These are phyloP conservation scores for Ispidina picta DNA, from an alignment of 2,797 vertebrate species.

Conservation along the genomic window DNA sequence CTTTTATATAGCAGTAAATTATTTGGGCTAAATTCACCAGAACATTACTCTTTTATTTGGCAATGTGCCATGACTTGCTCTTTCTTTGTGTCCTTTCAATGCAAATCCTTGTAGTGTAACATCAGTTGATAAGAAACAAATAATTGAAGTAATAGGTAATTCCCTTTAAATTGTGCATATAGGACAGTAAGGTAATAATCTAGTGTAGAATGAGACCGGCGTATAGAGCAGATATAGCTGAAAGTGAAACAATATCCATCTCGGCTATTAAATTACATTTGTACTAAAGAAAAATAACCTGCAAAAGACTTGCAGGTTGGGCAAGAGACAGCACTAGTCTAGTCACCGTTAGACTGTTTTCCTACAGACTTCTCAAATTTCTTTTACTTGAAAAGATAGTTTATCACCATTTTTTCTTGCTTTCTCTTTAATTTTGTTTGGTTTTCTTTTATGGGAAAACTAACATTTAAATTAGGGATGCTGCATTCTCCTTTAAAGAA, in stretches of 20 bases:
- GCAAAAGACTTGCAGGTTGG: not conserved
- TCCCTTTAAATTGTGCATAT: slow-evolving; percentile 76
- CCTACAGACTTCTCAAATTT: not conserved
- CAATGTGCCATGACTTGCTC: slow-evolving; percentile 88
- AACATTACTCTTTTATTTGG: slow-evolving; percentile 90
- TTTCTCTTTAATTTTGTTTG: not conserved
- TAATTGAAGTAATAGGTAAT: slow-evolving; percentile 85
- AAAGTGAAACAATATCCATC: slow-evolving; percentile 35
- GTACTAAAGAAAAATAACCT: not conserved
- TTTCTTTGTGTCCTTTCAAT: slow-evolving; percentile 88
- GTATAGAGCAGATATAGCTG: slow-evolving; percentile 50
- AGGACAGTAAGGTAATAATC: slow-evolving; percentile 68
- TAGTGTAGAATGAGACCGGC: slow-evolving; percentile 38
- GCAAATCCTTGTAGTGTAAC: slow-evolving; percentile 91
- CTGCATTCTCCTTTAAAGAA: not conserved
- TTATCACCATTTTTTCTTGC: not conserved
- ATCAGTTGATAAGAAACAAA: slow-evolving; percentile 89
- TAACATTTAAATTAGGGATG: slow-evolving; percentile 5
- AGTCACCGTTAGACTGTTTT: not conserved
- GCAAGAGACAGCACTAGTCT: not conserved
- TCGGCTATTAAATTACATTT: not conserved
- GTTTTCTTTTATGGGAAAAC: not conserved
- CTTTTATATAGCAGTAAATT: slow-evolving; percentile 87
- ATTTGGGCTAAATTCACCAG: slow-evolving; percentile 92
- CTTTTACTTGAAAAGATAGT: not conserved